phyloP scores from a whole-genome alignment of 2,113 vertebrate genomes.

The Coptodon bakossiorum region DNA sequence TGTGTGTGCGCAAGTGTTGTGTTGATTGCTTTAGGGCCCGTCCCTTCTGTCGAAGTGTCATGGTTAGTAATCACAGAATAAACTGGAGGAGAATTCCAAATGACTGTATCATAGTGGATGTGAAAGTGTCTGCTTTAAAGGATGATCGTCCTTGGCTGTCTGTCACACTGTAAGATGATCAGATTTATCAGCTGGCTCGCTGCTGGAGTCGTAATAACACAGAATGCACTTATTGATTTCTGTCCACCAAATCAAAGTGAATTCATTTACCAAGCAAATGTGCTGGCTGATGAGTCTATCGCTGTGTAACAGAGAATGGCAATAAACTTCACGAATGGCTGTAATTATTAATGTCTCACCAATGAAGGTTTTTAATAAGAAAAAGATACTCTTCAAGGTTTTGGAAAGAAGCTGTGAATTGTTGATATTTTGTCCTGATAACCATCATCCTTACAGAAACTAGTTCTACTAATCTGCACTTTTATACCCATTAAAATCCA shows the following conservation, averaged over 20 bases:
- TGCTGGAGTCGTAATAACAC: not conserved
- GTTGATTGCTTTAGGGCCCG: constrained; percentile 47
- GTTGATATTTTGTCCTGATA: not conserved
- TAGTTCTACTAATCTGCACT: not conserved
- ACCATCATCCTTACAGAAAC: not conserved
- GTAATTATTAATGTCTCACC: not conserved
- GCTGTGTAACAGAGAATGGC: not conserved
- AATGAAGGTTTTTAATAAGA: not conserved
- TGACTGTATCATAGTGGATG: not conserved
- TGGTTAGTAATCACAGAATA: constrained; percentile 43
- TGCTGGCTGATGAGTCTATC: not conserved
- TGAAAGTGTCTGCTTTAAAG: not conserved
- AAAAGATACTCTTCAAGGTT: not conserved
- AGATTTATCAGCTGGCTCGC: not conserved
- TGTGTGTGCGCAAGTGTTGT: constrained; percentile 11
- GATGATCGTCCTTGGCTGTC: not conserved
- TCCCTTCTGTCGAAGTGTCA: constrained; percentile 45
- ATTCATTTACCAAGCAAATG: not conserved
- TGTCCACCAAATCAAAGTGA: not conserved
- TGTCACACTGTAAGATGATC: not conserved
- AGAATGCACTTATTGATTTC: constrained; percentile 3
- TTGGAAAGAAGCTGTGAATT: not conserved
- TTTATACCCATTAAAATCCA: not conserved
- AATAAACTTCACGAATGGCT: not conserved
- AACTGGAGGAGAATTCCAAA: constrained; percentile 45